Base-by-base conservation (phyloP, 2,113 vertebrate genomes). In the Uria aalge region DNA sequence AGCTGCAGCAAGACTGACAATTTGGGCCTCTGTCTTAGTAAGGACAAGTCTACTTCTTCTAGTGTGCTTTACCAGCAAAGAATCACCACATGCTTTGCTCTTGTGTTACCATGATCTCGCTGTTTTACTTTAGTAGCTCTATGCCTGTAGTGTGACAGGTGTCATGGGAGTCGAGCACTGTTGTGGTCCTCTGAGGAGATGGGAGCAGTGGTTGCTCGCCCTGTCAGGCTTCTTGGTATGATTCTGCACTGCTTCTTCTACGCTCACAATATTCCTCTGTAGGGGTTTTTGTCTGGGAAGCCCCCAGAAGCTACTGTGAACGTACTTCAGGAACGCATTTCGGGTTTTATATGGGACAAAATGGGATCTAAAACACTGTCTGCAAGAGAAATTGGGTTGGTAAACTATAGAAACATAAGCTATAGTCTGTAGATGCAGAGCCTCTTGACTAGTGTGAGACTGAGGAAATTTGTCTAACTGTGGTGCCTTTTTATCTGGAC, bases 401-500 rank as follows among this genome's bases (percentile, higher is more conserved):
- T 74, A 36, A 75, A 29, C 66, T 85, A 15, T 40, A 78, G 12
- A 71, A 68, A 47, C 2, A 0, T 55, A 34, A 59, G 22, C 47
- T 6, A 2, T 3, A 19, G 9, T 56, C 16, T 29, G 20, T 43
- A 81, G 13, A 36, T 76, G 21, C 19, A 53, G 45, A 84, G 47
- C 30, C 18, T 47, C 27, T 74, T 82, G 56, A 86, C 68, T 78
- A 1, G 56, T 4, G 2, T 57, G 16, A 3, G 3, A 12, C 15
- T 29, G 64, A 91, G 23, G 47, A 55, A 60, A 18, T 59, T 3
- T 45, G 40, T 81, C 97, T 50, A 66, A 16, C 50, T 91, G 12
- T 84, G 16, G 27, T 57, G 40, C 19, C 24, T 53, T 95, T 82
- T 78, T 82, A 50, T 75, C 38, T 95, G 89, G 91, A 97, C 94